Base-by-base conservation (phyloP, 2,888 invertebrate genomes). In the Andrena marginata region DNA sequence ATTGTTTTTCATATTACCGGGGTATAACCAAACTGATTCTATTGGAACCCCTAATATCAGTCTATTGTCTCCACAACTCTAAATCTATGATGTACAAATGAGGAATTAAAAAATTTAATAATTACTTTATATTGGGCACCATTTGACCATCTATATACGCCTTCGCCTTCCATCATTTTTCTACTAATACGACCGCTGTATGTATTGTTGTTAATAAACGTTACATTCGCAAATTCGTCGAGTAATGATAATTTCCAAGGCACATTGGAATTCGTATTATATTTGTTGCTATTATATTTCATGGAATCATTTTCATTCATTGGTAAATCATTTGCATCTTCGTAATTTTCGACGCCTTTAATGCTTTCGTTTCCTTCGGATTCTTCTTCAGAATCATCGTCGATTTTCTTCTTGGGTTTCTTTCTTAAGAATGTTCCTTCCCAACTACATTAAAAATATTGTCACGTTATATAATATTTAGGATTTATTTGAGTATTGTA, bases 141-240 rank as follows among this genome's bases (percentile, higher is more conserved):
- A 91, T 96, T 95, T 1, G 94, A 92, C 96, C 96, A 96, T 73
- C 93, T 94, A 90, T 95, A 96, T 3, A 94, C 94, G 4, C 96
- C 96, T 83, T 94, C 93, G 1, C 96, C 96, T 85, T 96, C 94
- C 95, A 96, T 96, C 84, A 95, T 92, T 89, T 95, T 95, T 91
- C 94, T 94, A 23, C 94, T 95, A 72, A 95, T 94, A 51, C 94
- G 91, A 29, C 96, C 96, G 90, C 95, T 95, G 87, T 96, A 96
- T 1, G 93, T 71, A 89, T 96, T 96, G 13, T 95, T 95, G 90
- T 96, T 96, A 82, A 93, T 94, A 86, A 96, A 96, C 77, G 82
- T 92, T 69, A 96, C 95, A 69, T 94, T 89, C 13, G 94, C 96
- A 79, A 92, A 93, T 92, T 95, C 95, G 83, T 95, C 95, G 2